phyloP scores from a whole-genome alignment of 2,113 vertebrate genomes.

The Rhabdornis inornatus region DNA sequence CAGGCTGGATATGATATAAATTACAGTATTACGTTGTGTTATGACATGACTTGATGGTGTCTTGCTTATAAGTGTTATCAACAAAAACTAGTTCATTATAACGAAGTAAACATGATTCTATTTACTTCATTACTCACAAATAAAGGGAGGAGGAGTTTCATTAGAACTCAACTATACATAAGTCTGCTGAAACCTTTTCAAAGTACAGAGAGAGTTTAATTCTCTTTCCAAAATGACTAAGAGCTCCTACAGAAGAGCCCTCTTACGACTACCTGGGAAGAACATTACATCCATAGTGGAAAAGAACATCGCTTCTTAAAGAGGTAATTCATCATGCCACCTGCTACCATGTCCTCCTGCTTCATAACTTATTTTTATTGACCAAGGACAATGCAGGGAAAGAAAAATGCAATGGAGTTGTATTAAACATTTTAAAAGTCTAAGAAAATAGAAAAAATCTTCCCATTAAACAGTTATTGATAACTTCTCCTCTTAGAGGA shows the following conservation, averaged over 20 bases:
- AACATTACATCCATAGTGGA: not conserved
- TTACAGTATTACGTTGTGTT: not conserved
- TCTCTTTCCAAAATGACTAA: not conserved
- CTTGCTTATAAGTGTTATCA: not conserved
- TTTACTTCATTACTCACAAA: not conserved
- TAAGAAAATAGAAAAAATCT: slow-evolving; percentile 3
- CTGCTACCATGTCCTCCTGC: not conserved
- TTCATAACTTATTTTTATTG: slow-evolving; percentile 54
- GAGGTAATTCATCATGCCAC: slow-evolving; percentile 19
- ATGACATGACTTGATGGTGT: not conserved
- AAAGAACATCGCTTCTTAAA: not conserved
- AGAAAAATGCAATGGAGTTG: not conserved
- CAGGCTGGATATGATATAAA: not conserved
- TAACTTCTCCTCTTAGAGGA: slow-evolving; percentile 19
- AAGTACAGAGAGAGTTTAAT: not conserved
- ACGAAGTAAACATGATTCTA: not conserved
- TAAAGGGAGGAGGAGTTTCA: not conserved
- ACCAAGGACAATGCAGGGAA: slow-evolving; percentile 27
- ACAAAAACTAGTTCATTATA: not conserved
- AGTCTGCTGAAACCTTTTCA: not conserved
- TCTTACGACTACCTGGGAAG: not conserved
- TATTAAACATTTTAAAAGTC: not conserved
- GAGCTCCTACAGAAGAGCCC: not conserved
- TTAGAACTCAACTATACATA: not conserved
- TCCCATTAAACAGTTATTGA: slow-evolving; percentile 13